Percentiles rank a stretch among this genome's conserved stretches.
phyloP scores from a whole-genome alignment of 1,140 invertebrate genomes.

The Drosophila sulfurigaster region DNA sequence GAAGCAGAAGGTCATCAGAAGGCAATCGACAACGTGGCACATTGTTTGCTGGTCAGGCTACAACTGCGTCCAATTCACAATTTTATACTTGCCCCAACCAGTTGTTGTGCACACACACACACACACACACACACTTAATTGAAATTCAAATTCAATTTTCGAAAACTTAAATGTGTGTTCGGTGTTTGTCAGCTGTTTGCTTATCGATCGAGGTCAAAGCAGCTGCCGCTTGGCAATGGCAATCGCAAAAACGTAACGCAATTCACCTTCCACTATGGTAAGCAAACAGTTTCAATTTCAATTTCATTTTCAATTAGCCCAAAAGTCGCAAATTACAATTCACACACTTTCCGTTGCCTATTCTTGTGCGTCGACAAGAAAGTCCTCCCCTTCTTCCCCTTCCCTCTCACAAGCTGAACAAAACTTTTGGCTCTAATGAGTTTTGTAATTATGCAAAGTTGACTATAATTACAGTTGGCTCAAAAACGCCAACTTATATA shows the following conservation, averaged over 20 bases:
- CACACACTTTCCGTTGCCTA: slow-evolving; percentile 68
- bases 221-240: slow-evolving; percentile 23
- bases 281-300: slow-evolving; percentile 7
- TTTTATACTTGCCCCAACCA: slow-evolving; percentile 24
- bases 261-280: background rate
- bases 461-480: slow-evolving; percentile 55
- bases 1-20: slow-evolving; percentile 40
- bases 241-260: background rate
- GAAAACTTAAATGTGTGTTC: background rate
- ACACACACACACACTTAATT: slow-evolving; percentile 16
- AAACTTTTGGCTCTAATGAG: slow-evolving; percentile 60
- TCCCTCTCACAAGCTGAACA: too few species aligned
- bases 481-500: slow-evolving; percentile 16
- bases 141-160: slow-evolving; percentile 37
- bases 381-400: background rate
- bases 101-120: background rate
- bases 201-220: slow-evolving; percentile 36
- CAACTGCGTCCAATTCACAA: slow-evolving; percentile 8
- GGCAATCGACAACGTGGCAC: slow-evolving; percentile 44
- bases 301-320: slow-evolving; percentile 44
- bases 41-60: slow-evolving; percentile 34
- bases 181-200: slow-evolving; percentile 46
- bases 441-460: slow-evolving; percentile 75
- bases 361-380: slow-evolving; percentile 27
- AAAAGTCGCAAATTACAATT: slow-evolving; percentile 48